A percentile compares a stretch with the other conserved stretches of the same genome.
Evolutionary conservation across 1,140 invertebrate species (phyloP).

Genomic region (Nephotettix cincticeps): DNA sequence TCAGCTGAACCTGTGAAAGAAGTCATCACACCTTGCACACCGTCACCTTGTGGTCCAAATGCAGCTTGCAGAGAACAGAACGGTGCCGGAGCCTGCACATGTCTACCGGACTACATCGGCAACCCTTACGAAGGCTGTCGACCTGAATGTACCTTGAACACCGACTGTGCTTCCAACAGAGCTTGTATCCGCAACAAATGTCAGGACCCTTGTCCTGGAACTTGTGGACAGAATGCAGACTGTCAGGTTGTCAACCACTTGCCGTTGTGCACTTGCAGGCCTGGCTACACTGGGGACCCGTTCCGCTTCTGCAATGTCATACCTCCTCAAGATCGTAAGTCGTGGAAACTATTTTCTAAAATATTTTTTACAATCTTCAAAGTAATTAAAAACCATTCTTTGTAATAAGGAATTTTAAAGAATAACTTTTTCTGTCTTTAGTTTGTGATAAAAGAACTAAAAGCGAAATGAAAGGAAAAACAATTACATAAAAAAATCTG

Average conservation of each 20-base stretch:
- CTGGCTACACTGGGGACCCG: constrained; percentile 72
- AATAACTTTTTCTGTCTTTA: no score
- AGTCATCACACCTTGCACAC: constrained; percentile 63
- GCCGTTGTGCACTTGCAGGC: constrained; percentile 66
- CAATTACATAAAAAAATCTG: no score
- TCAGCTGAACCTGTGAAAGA: constrained; percentile 41
- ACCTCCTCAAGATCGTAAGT: constrained; percentile 42
- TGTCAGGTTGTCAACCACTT: constrained; percentile 75
- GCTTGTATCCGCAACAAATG: constrained; percentile 75
- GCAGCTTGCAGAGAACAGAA: constrained; percentile 67
- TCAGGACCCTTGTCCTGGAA: constrained; percentile 70
- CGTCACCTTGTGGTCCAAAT: constrained; percentile 74
- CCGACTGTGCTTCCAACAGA: constrained; percentile 68
- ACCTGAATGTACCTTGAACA: constrained; percentile 69
- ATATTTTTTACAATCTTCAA: no score
- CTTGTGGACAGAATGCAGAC: constrained; percentile 69
- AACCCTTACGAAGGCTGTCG: constrained; percentile 74
- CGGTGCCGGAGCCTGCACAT: constrained; percentile 66
- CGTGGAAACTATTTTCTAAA: background rate
- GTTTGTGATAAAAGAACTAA: no score
- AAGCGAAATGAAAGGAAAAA: no score
- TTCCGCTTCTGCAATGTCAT: constrained; percentile 60
- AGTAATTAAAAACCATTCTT: no score
- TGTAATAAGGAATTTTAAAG: no score
- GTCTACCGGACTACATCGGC: constrained; percentile 68